Percentiles rank a stretch among this genome's conserved stretches.
phyloP scores from a whole-genome alignment of 2,113 vertebrate genomes.

The Urocitellus parryii region DNA sequence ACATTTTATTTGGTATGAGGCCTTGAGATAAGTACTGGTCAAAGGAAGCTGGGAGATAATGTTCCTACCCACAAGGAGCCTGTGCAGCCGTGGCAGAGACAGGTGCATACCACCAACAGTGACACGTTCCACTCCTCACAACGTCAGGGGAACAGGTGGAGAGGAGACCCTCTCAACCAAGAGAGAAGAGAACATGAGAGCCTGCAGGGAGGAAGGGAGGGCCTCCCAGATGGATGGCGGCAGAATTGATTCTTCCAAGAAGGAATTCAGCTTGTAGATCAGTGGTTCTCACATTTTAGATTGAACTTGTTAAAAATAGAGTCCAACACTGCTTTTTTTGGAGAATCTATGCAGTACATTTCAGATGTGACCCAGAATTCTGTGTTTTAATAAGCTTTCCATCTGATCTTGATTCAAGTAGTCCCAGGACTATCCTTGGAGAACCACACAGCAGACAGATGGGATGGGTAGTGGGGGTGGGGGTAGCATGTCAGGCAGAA shows the following conservation, averaged over 20 bases:
- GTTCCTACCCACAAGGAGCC: neutral
- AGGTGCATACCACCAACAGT: neutral
- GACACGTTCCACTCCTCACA: neutral
- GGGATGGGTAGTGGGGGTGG: neutral
- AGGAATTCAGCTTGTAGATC: neutral
- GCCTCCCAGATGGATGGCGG: neutral
- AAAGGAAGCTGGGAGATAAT: neutral
- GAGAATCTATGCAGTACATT: neutral
- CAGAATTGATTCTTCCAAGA: neutral
- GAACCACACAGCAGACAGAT: neutral
- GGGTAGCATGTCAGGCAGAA: neutral
- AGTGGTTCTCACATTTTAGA: neutral
- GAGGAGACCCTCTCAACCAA: neutral
- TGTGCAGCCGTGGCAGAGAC: accelerated
- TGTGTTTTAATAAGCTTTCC: constrained; percentile 19
- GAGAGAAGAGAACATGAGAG: neutral
- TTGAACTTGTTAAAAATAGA: constrained; percentile 29
- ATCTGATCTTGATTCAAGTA: constrained; percentile 30
- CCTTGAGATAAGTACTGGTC: neutral
- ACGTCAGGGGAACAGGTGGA: accelerated
- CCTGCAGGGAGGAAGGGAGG: neutral
- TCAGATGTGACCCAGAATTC: constrained; percentile 57
- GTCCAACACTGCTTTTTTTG: neutral
- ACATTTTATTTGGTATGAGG: neutral
- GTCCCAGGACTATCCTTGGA: constrained; percentile 34